Evolutionary conservation across 2,888 invertebrate genomes (phyloP).

Genomic region (Pachycephus smyrnensis): DNA sequence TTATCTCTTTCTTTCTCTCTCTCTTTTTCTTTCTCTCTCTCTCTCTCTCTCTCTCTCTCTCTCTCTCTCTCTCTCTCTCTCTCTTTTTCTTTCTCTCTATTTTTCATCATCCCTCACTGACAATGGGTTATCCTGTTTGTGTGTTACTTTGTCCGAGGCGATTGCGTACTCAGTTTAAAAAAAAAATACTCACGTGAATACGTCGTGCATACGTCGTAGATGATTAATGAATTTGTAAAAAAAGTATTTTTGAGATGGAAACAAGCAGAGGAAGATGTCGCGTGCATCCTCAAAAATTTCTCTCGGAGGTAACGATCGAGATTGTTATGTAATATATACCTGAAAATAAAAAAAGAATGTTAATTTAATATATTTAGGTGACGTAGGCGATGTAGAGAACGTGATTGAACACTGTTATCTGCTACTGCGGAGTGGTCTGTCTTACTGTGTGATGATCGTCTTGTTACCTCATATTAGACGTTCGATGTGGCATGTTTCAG

Average conservation of each 20-base stretch:
- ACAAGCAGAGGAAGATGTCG: not conserved
- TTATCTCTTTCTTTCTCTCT: slow-evolving; percentile 4
- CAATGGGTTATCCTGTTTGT: not conserved
- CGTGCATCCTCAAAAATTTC: not conserved
- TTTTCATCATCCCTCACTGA: slow-evolving; percentile 10
- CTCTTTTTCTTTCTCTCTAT: slow-evolving; percentile 12
- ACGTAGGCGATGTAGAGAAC: not conserved
- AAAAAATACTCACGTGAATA: slow-evolving; percentile 14
- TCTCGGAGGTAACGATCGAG: not conserved
- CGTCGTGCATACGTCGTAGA: slow-evolving; percentile 26
- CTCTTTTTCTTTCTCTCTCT: slow-evolving; percentile 15
- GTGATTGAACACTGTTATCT: slow-evolving; percentile 17
- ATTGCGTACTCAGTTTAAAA: not conserved
- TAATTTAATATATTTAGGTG: slow-evolving; percentile 14
- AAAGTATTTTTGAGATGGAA: not conserved
- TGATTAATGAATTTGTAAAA: not conserved
- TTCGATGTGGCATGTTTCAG: slow-evolving; percentile 71
- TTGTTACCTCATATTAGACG: slow-evolving; percentile 53
- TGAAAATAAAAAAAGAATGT: not conserved
- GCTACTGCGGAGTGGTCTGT: slow-evolving; percentile 34
- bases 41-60: slow-evolving; percentile 11
- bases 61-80: slow-evolving; percentile 4
- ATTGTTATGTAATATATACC: not conserved
- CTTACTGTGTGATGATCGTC: slow-evolving; percentile 36
- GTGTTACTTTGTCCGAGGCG: not conserved